Evolutionary conservation across 1,140 invertebrate genomes (phyloP).

Genomic region (Drosophila busckii): DNA sequence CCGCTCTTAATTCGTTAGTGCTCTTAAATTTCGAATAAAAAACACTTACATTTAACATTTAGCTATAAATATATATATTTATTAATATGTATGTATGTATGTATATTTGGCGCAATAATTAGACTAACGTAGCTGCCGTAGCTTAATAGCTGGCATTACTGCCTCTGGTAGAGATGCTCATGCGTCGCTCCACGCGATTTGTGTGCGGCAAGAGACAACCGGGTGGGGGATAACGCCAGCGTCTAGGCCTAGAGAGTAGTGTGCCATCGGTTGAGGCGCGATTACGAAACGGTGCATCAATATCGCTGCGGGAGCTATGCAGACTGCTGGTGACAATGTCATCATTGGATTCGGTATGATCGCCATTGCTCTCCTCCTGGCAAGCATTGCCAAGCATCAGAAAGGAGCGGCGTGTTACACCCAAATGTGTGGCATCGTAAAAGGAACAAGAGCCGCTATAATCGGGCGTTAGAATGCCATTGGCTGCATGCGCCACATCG

Average conservation of each 20-base stretch:
- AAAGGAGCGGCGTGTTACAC: constrained; percentile 62
- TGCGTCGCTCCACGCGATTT: constrained; percentile 80
- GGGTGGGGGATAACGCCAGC: constrained; percentile 80
- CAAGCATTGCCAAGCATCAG: constrained; percentile 62
- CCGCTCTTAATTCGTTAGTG: not conserved
- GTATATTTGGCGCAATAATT: constrained; percentile 63
- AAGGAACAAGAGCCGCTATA: constrained; percentile 62
- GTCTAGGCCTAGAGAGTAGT: constrained; percentile 79
- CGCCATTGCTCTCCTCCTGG: constrained; percentile 58
- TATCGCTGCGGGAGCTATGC: constrained; percentile 53
- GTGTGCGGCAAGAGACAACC: constrained; percentile 72
- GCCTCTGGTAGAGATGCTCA: constrained; percentile 82
- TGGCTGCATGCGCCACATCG: constrained; percentile 77
- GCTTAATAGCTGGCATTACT: constrained; percentile 81
- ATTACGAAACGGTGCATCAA: constrained; percentile 81
- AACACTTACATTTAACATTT: constrained; percentile 36
- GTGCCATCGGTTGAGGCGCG: constrained; percentile 84
- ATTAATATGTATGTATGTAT: no score
- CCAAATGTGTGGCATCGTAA: constrained; percentile 56
- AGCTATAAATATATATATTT: constrained; percentile 59
- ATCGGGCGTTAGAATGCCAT: constrained; percentile 60
- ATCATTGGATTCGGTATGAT: constrained; percentile 69
- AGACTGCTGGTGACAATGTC: constrained; percentile 63
- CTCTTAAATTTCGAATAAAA: constrained; percentile 2
- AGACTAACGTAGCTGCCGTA: constrained; percentile 42